Conservation (phyloP, 2,113 vertebrate species). For the Dromas ardeola region DNA sequence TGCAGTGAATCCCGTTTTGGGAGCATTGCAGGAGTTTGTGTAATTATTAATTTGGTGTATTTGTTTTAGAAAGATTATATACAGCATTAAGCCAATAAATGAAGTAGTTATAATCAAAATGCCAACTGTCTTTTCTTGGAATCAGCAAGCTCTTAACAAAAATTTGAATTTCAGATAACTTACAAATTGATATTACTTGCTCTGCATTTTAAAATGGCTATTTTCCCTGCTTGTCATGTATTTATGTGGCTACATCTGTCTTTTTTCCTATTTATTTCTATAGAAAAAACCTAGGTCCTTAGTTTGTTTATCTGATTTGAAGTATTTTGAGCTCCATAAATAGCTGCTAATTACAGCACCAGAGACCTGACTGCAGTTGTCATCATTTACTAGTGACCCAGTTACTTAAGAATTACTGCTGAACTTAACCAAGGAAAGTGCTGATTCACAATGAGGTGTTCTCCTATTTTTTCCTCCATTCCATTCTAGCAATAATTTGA, state of each 20-base stretch:
- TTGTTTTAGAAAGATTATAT: slow-evolving; percentile 43
- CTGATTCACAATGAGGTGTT: neutral
- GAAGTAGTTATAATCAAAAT: slow-evolving; percentile 28
- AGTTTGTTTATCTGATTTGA: neutral
- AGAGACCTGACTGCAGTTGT: neutral
- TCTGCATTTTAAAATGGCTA: slow-evolving; percentile 18
- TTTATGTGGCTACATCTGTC: neutral
- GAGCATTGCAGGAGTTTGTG: neutral
- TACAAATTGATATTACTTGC: slow-evolving; percentile 27
- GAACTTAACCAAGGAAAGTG: neutral
- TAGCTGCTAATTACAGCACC: neutral
- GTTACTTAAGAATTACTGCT: neutral
- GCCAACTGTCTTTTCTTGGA: slow-evolving; percentile 36
- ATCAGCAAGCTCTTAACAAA: neutral
- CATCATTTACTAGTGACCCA: neutral
- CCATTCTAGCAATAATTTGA: neutral
- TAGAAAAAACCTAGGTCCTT: neutral
- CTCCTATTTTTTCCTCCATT: neutral
- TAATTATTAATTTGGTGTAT: slow-evolving; percentile 44
- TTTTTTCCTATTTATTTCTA: neutral
- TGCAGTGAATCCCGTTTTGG: neutral
- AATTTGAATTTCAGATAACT: slow-evolving; percentile 40
- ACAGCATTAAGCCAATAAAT: slow-evolving; percentile 19
- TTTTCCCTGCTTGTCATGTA: neutral
- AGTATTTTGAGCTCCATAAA: neutral